Conservation (phyloP, 30 jellyfish, hydroid and myxozoan species). For the Rhopilema esculentum region DNA sequence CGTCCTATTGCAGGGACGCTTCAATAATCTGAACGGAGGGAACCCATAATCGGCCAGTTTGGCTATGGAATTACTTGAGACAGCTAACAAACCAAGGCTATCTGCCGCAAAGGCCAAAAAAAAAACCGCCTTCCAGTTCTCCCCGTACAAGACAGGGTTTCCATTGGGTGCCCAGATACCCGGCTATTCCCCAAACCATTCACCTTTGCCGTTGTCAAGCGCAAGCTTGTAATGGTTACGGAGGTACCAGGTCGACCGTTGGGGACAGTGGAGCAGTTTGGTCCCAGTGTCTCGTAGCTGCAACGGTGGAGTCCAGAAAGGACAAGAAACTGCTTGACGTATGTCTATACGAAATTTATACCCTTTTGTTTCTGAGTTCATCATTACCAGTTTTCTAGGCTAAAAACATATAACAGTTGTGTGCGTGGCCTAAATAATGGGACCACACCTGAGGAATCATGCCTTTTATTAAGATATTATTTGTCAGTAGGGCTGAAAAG, state of each 20-base stretch:
- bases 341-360: background rate
- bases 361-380: too few species aligned
- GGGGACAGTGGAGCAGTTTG: slow-evolving; percentile 78
- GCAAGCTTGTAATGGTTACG: slow-evolving; percentile 63
- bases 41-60: slow-evolving; percentile 6
- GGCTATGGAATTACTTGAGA: slow-evolving; percentile 62
- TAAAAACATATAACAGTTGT: too few species aligned
- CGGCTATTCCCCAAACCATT: slow-evolving; percentile 48
- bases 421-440: too few species aligned
- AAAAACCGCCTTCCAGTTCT: slow-evolving; percentile 34
- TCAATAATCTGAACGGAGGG: background rate
- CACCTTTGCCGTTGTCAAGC: slow-evolving; percentile 75
- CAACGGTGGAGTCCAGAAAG: slow-evolving; percentile 81
- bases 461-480: too few species aligned
- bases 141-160: slow-evolving; percentile 62
- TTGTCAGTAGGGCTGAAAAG: too few species aligned
- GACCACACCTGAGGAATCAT: too few species aligned
- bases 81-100: slow-evolving; percentile 49
- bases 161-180: slow-evolving; percentile 61
- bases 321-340: slow-evolving; percentile 61
- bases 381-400: too few species aligned
- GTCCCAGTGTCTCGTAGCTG: slow-evolving; percentile 65
- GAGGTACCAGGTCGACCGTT: slow-evolving; percentile 55
- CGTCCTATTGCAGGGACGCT: slow-evolving; percentile 1
- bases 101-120: slow-evolving; percentile 38